These are phyloP conservation scores for Tiliacea aurago DNA, from an alignment of 2,888 invertebrate genomes.

Conservation along the genomic window DNA sequence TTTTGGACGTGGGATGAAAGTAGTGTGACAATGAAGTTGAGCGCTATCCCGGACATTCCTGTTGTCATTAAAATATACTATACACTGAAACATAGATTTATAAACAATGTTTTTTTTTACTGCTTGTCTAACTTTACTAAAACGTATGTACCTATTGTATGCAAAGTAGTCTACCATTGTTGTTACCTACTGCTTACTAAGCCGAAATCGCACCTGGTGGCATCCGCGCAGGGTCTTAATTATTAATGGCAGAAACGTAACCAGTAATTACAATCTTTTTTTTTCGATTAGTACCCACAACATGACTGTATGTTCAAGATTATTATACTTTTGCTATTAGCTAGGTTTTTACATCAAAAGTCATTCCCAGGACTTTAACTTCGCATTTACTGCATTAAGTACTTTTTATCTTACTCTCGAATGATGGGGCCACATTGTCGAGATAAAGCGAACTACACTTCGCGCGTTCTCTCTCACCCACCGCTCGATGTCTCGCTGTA, in stretches of 20 bases:
- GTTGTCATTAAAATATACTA: background rate
- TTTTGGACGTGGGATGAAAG: background rate
- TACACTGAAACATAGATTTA: background rate
- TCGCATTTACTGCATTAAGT: background rate
- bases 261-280: background rate
- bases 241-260: background rate
- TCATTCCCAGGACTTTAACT: background rate
- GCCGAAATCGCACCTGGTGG: slow-evolving; percentile 2
- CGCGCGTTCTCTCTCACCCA: too few relatives aligned
- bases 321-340: background rate
- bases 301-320: background rate
- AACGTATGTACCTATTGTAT: slow-evolving; percentile 38
- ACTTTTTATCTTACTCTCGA: background rate
- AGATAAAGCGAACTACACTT: too few relatives aligned
- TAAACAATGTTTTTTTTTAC: too few relatives aligned
- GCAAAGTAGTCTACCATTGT: slow-evolving; percentile 32
- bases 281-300: background rate
- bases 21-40: slow-evolving; percentile 2
- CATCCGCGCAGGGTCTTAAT: background rate
- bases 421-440: too few relatives aligned
- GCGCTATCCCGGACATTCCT: slow-evolving; percentile 2
- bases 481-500: too few relatives aligned
- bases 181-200: background rate
- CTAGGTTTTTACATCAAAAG: background rate
- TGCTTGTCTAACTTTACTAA: slow-evolving; percentile 4